phyloP scores from a whole-genome alignment of 2,113 vertebrate species.

The Cromileptes altivelis region DNA sequence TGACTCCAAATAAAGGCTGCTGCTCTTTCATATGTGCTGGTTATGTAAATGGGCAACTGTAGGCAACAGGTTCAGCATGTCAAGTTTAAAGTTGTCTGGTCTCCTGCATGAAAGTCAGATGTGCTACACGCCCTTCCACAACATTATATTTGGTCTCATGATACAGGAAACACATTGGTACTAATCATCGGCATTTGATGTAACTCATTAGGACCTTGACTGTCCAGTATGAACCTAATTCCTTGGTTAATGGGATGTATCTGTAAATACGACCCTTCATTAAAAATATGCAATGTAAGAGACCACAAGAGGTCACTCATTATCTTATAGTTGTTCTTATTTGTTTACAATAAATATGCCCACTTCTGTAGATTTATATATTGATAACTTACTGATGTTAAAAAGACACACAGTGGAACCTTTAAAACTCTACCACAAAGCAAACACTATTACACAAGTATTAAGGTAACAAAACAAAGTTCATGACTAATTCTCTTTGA shows the following conservation, averaged over 20 bases:
- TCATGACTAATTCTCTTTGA: conserved; percentile 7
- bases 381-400: background rate
- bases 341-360: conserved; percentile 17
- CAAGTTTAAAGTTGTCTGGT: background rate
- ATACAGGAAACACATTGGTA: background rate
- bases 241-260: background rate
- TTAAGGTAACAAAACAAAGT: conserved; percentile 23
- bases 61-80: background rate
- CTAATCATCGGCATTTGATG: background rate
- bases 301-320: background rate
- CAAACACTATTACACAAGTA: background rate
- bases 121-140: background rate
- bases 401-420: background rate
- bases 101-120: background rate
- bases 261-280: background rate
- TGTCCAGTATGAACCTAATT: background rate
- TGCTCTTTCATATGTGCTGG: background rate
- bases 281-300: background rate
- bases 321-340: conserved; percentile 11
- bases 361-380: conserved; percentile 9
- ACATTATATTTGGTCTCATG: background rate
- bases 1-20: background rate
- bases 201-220: background rate
- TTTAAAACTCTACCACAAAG: background rate
- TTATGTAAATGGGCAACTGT: background rate